Conservation (phyloP, 2,113 vertebrate genomes). For the Vulpes lagopus region DNA sequence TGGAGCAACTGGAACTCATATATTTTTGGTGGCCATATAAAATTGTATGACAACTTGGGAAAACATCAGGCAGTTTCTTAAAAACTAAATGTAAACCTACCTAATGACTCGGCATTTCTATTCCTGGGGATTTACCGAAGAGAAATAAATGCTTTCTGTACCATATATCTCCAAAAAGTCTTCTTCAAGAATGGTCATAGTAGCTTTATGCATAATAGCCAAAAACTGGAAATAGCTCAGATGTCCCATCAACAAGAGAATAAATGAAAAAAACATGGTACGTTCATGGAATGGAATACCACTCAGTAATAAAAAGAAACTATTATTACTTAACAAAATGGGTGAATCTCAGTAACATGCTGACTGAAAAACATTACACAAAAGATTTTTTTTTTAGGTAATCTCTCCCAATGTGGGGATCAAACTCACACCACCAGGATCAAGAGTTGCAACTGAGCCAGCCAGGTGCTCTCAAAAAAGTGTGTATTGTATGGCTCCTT, state of each 20-base stretch:
- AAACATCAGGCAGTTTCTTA: not conserved
- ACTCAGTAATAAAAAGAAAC: not conserved
- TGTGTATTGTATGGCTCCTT: not conserved
- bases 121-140: not conserved
- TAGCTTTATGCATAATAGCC: not conserved
- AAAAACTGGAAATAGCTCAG: not conserved
- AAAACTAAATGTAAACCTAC: not conserved
- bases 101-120: not conserved
- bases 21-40: not conserved
- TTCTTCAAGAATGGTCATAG: not conserved
- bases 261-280: not conserved
- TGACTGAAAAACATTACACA: not conserved
- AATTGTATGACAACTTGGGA: not conserved
- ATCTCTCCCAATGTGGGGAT: not conserved
- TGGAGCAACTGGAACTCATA: not conserved
- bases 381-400: not conserved
- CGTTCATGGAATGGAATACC: not conserved
- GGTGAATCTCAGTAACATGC: not conserved
- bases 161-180: not conserved
- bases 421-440: not conserved
- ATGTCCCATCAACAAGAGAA: not conserved
- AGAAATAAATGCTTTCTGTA: not conserved
- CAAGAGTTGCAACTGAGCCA: not conserved
- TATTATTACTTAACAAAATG: not conserved
- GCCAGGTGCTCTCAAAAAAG: not conserved